Percentiles rank a stretch among this genome's conserved stretches.
phyloP scores from a whole-genome alignment of 2,797 vertebrate genomes.

The Cottoperca gobio region DNA sequence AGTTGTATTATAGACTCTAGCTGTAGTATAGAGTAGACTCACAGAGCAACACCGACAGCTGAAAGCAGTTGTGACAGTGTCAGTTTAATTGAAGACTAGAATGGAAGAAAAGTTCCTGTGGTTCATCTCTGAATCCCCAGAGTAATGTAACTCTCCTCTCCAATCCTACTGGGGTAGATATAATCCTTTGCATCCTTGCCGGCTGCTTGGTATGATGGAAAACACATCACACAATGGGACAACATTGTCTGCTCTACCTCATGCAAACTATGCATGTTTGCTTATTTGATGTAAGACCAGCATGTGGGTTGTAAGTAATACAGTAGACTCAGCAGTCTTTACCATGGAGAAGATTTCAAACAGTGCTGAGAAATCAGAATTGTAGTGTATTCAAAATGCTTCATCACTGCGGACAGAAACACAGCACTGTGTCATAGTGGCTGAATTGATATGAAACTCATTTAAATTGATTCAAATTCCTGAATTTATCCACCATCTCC shows the following conservation, averaged over 20 bases:
- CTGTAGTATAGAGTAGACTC: neutral
- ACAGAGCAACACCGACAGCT: neutral
- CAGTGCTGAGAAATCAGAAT: neutral
- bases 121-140: neutral
- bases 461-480: neutral
- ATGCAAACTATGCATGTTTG: neutral
- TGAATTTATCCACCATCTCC: neutral
- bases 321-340: neutral
- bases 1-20: neutral
- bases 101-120: neutral
- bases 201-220: neutral
- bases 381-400: neutral
- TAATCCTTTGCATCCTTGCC: neutral
- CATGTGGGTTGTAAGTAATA: neutral
- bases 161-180: neutral
- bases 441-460: neutral
- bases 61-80: neutral
- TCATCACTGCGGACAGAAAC: neutral
- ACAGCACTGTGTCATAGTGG: neutral
- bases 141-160: neutral
- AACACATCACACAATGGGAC: neutral
- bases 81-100: neutral
- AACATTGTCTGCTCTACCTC: neutral
- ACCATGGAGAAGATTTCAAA: neutral
- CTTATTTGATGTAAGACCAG: neutral